Conservation (phyloP, 37 sponge, comb jelly and placozoan species). For the Haliclona indistincta region DNA sequence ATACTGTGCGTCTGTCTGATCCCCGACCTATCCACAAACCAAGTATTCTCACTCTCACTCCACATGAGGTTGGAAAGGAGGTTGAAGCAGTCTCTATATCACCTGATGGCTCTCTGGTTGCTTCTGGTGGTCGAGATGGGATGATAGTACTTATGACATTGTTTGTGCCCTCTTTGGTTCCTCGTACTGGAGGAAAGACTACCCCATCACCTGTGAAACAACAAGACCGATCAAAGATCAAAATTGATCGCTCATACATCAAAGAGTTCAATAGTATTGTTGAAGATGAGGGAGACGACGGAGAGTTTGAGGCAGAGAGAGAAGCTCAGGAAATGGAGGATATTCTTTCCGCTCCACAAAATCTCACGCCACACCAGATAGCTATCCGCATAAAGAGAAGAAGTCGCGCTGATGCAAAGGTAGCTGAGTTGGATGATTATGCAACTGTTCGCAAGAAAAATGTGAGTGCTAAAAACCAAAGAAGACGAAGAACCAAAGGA, state of each 20-base stretch:
- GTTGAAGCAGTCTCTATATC: conserved; percentile 77
- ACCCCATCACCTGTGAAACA: conserved; percentile 9
- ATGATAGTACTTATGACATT: conserved; percentile 64
- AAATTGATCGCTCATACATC: neutral
- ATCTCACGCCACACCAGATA: conserved; percentile 1
- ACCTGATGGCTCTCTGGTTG: conserved; percentile 78
- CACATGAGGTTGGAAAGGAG: conserved; percentile 71
- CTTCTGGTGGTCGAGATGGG: conserved; percentile 82
- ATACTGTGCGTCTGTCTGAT: conserved; percentile 62
- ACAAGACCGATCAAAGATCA: conserved; percentile 1
- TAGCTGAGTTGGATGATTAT: conserved; percentile 24
- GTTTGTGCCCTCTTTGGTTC: conserved; percentile 40
- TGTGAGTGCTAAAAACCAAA: conserved; percentile 20
- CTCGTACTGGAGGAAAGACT: conserved; percentile 2
- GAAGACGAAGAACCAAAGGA: conserved; percentile 23
- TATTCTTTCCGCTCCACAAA: neutral
- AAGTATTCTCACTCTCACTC: conserved; percentile 31
- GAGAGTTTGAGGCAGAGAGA: neutral
- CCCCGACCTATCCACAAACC: conserved; percentile 53
- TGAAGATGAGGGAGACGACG: conserved; percentile 11
- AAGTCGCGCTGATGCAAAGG: conserved; percentile 40
- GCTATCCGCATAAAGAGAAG: conserved; percentile 28
- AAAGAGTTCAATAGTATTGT: conserved; percentile 13
- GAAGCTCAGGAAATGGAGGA: conserved; percentile 24
- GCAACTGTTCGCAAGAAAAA: conserved; percentile 26